Conservation (phyloP, 2,113 vertebrate species). For the Tragelaphus scriptus region DNA sequence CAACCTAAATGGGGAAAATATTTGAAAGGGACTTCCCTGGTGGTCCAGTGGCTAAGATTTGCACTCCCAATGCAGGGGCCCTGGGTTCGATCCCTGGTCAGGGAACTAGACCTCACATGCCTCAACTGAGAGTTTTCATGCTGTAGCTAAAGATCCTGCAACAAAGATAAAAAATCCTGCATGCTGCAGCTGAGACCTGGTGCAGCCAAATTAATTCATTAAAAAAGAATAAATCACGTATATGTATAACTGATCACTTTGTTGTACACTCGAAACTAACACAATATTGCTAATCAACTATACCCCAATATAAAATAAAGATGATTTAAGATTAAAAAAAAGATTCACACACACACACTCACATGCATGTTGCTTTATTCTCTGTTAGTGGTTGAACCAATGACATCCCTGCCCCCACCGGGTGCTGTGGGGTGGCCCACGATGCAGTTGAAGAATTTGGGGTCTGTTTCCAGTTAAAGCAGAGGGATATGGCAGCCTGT, state of each 20-base stretch:
- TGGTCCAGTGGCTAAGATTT: not conserved
- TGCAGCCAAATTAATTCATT: not conserved
- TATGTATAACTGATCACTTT: not conserved
- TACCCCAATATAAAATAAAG: not conserved
- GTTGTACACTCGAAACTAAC: not conserved
- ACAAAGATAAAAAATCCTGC: not conserved
- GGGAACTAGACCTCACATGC: not conserved
- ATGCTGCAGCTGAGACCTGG: not conserved
- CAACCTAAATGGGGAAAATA: not conserved
- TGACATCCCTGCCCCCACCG: fast-evolving
- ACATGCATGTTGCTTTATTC: not conserved
- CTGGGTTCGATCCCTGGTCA: not conserved
- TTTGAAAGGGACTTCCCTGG: not conserved
- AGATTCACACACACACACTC: not conserved
- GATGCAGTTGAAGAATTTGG: fast-evolving
- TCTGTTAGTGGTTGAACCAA: not conserved
- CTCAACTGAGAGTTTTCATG: not conserved
- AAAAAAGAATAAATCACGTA: not conserved
- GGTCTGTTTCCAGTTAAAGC: not conserved
- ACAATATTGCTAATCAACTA: not conserved
- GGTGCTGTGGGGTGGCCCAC: not conserved
- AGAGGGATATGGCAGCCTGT: not conserved
- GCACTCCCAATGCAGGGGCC: not conserved
- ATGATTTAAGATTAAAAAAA: not conserved
- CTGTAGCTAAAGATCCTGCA: not conserved